Percentiles rank a stretch among this genome's conserved stretches.
These are phyloP conservation scores for Salticus scenicus DNA, from an alignment of 2,888 invertebrate genomes.

Conservation along the genomic window DNA sequence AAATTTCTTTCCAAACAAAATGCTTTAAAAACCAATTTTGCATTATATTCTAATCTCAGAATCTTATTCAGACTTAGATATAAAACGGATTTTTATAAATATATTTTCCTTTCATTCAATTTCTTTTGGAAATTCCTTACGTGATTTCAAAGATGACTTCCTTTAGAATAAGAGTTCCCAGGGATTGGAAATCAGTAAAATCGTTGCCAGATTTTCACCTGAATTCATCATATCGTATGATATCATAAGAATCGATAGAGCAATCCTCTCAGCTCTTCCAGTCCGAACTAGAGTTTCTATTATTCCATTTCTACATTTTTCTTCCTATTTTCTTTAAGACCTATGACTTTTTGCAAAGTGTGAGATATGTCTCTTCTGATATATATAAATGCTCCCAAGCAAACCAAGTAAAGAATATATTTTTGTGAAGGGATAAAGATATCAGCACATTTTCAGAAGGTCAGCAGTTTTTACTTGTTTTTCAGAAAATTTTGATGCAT, in stretches of 20 bases:
- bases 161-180: slow-evolving; percentile 14
- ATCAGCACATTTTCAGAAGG: neutral
- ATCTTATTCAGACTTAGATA: no score
- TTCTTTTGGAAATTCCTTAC: slow-evolving; percentile 5
- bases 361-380: slow-evolving; percentile 18
- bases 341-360: slow-evolving; percentile 13
- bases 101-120: neutral
- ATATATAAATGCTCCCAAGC: slow-evolving; percentile 40
- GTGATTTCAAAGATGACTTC: slow-evolving; percentile 60
- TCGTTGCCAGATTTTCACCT: slow-evolving; percentile 54
- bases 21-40: no score
- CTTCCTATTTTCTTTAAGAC: neutral
- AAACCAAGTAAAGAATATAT: slow-evolving; percentile 3
- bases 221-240: slow-evolving; percentile 50
- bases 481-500: no score
- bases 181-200: slow-evolving; percentile 26
- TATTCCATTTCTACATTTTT: slow-evolving; percentile 1
- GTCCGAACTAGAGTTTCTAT: neutral
- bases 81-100: no score
- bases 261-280: slow-evolving; percentile 9
- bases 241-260: slow-evolving; percentile 45
- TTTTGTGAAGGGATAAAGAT: slow-evolving; percentile 2
- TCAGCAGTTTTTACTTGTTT: no score
- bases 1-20: no score
- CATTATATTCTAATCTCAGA: no score